phyloP scores from a whole-genome alignment of 2,113 vertebrate species.

The Hystrix brachyura region DNA sequence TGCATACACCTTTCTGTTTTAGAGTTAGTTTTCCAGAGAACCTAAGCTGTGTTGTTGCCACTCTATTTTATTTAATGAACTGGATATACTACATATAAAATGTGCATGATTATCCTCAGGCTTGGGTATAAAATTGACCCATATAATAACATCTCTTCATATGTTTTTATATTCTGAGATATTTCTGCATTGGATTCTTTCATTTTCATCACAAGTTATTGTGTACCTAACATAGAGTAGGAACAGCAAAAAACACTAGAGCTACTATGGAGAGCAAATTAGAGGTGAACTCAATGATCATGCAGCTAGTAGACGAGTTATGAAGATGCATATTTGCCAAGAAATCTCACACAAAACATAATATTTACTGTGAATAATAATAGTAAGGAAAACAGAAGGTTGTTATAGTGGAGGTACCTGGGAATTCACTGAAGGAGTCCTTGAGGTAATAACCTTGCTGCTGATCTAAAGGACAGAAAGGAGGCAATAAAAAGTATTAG shows the following conservation, averaged over 20 bases:
- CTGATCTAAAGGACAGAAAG: neutral
- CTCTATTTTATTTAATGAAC: neutral
- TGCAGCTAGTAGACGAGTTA: neutral
- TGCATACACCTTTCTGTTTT: neutral
- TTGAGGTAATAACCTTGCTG: neutral
- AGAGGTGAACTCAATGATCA: neutral
- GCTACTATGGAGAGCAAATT: neutral
- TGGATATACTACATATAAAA: neutral
- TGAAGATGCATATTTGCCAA: neutral
- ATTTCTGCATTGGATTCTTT: neutral
- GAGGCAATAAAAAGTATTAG: neutral
- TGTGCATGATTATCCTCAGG: neutral
- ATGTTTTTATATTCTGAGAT: neutral
- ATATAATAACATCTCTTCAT: neutral
- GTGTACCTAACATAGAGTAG: neutral
- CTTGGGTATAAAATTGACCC: neutral
- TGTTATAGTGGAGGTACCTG: neutral
- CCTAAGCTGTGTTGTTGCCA: neutral
- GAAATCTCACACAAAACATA: slow-evolving; percentile 1
- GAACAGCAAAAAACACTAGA: neutral
- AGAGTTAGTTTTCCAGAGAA: neutral
- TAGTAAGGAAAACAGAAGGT: neutral
- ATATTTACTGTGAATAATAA: neutral
- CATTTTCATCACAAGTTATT: neutral
- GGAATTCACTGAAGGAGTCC: neutral